Evolutionary conservation across 1,140 invertebrate species (phyloP).

Genomic region (Drosophila bipectinata): DNA sequence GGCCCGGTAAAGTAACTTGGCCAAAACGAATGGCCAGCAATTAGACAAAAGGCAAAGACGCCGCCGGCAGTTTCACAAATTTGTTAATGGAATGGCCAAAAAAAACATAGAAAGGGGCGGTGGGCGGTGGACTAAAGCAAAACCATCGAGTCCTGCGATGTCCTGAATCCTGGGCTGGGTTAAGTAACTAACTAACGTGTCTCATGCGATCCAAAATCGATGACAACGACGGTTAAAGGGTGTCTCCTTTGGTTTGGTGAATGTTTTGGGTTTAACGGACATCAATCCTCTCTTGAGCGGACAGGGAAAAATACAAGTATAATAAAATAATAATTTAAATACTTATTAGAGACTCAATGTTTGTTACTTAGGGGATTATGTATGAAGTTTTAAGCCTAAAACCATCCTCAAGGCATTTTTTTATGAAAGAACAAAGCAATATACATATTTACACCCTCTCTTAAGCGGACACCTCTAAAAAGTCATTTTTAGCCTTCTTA

Average conservation of each 20-base stretch:
- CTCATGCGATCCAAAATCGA: conserved; percentile 45
- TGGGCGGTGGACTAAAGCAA: conserved; percentile 8
- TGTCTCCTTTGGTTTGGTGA: background rate
- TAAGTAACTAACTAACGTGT: conserved; percentile 44
- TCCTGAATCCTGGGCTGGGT: conserved; percentile 12
- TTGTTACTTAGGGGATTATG: too few relatives aligned
- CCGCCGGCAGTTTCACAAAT: conserved; percentile 3
- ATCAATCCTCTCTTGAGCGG: background rate
- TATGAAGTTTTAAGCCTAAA: too few relatives aligned
- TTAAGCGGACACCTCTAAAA: background rate
- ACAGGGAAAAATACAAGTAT: background rate
- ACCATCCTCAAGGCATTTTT: too few relatives aligned
- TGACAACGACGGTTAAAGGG: conserved; percentile 32
- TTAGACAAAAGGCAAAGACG: conserved; percentile 60
- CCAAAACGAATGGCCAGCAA: conserved; percentile 70
- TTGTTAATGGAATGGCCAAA: conserved; percentile 4
- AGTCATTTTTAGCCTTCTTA: background rate
- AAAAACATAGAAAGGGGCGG: background rate
- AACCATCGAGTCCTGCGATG: conserved; percentile 4
- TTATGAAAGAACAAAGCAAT: too few relatives aligned
- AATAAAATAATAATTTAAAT: too few relatives aligned
- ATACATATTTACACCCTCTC: background rate
- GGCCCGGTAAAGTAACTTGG: conserved; percentile 40
- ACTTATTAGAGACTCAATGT: too few relatives aligned
- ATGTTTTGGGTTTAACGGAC: too few relatives aligned